These are phyloP conservation scores for Dascillus cervinus DNA, from an alignment of 2,888 invertebrate species.

Conservation along the genomic window DNA sequence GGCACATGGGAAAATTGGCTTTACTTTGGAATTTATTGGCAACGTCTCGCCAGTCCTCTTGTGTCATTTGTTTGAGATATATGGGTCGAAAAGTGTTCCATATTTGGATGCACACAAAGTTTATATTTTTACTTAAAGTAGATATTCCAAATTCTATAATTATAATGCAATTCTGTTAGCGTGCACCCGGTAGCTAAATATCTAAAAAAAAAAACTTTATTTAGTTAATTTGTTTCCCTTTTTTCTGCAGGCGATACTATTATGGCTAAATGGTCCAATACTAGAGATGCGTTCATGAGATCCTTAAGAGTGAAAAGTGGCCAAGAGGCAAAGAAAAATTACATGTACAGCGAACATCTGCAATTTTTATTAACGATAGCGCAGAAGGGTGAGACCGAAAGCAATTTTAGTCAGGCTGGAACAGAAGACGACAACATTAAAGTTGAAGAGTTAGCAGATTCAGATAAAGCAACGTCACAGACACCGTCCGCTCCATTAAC, in stretches of 20 bases:
- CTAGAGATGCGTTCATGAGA: no score
- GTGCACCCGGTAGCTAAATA: slow-evolving; percentile 16
- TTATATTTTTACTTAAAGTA: slow-evolving; percentile 15
- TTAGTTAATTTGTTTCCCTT: no score
- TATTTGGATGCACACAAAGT: slow-evolving; percentile 12
- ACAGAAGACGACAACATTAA: slow-evolving; percentile 4
- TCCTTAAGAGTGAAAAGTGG: no score
- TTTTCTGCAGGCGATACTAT: no score
- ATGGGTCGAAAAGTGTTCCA: slow-evolving; percentile 2
- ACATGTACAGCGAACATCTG: slow-evolving; percentile 4
- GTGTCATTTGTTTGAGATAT: slow-evolving; percentile 1
- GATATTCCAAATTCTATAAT: slow-evolving; percentile 18
- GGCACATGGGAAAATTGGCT: no score
- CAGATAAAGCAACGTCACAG: slow-evolving; percentile 8
- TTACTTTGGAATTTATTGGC: slow-evolving; percentile 16
- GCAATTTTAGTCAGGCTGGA: slow-evolving; percentile 14
- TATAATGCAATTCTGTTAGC: slow-evolving; percentile 14
- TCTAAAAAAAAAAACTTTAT: slow-evolving; percentile 14
- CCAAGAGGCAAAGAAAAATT: slow-evolving; percentile 4
- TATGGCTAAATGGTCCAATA: no score
- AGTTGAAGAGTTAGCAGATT: no score
- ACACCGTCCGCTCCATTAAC: slow-evolving; percentile 11
- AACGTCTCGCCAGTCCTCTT: slow-evolving; percentile 15
- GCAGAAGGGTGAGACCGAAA: slow-evolving; percentile 4
- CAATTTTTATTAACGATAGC: slow-evolving; percentile 4